Base-by-base conservation (phyloP, 2,797 vertebrate species). In the Chloroceryle inda region DNA sequence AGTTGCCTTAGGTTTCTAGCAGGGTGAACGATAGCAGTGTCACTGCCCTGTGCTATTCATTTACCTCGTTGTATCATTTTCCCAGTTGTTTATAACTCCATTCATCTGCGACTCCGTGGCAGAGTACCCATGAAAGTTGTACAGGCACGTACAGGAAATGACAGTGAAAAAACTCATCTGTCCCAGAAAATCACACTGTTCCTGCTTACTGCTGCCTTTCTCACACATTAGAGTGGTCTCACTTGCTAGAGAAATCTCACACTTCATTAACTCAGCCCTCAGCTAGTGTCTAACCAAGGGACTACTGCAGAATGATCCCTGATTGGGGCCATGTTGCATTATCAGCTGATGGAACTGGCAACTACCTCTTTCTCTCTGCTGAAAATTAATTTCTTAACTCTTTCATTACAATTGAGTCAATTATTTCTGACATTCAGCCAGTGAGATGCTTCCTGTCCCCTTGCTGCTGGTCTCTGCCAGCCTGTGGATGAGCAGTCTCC, bases 331-430 rank as follows among this genome's bases (percentile, higher is more conserved):
- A 19, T 61, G 9, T n/a, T 33, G 42, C 6, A 42, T 73, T 59
- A 47, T 55, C 71, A 91, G 47, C 24, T 55, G 47, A 55, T 35
- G 31, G n/a, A 62, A n/a, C 50, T 82, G 63, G 83, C 50, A 89
- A 47, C 33, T 62, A 62, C 52, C 44, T 83, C 14, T 76, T 89
- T 78, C 29, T 64, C n/a, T 79, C 27, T 29, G 26, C 67, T 69
- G 80, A 85, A 89, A 91, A 92, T 81, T 29, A 56, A 53, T 84
- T 90, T 85, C 33, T 92, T 53, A 93, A 86, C 53, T 59, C 27
- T 77, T 80, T 80, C 16, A 44, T 81, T 72, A 35, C 31, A 69
- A 23, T 9, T 66, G 40, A 86, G 50, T 62, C 45, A 69, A 89
- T 76, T 53, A 66, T 68, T 95, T 92, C 76, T 91, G 84, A 69